Base-by-base conservation (phyloP, 1,140 invertebrate species). In the Varroa destructor region DNA sequence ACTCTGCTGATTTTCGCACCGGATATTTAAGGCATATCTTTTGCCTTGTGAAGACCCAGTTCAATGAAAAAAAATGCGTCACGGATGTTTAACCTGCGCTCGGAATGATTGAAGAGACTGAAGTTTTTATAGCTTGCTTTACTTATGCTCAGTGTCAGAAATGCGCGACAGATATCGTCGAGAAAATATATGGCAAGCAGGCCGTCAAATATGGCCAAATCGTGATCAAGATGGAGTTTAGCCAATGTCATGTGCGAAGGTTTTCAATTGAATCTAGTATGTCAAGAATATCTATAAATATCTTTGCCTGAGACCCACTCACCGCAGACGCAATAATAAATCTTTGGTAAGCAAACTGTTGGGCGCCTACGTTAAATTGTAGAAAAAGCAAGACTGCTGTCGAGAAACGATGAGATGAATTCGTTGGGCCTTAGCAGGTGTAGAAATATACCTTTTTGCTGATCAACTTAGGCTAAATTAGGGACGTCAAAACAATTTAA, bases 1-100 rank as follows among this genome's bases (percentile, higher is more conserved):
- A 56, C 77, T 77, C 61, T 77, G 77, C 61, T 40, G 36, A 40
- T 1, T 14, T 67, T 8, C 61, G 61, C n/a, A 67, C 40, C 12
- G 73, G 54, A 37, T 75, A 74, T 56, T 64, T 75, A 5, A 25
- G 71, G 51, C 56, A 72, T 57, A 73, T 74, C 5, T 73, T 73
- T 1, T 75, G 75, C 57, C 61, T 67, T n/a, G 61, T 37, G 61
- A 67, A 67, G 8, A 46, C 61, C 2, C 61, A 67, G 36, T 5
- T 37, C 3, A 40, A 67, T 4, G 61, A 67, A 40, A 67, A 67
- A 40, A 46, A 67, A 12, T 67, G 61, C 37, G 37, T 67, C 12
- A 67, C 40, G 5, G 61, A 67, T 40, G 46, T 67, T 40, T 10
- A 67, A 8, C 12, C 61, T 12, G 61, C 61, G 1, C 37, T 67